Evolutionary conservation across 2,113 vertebrate species (phyloP).

Genomic region (Microcebus murinus): DNA sequence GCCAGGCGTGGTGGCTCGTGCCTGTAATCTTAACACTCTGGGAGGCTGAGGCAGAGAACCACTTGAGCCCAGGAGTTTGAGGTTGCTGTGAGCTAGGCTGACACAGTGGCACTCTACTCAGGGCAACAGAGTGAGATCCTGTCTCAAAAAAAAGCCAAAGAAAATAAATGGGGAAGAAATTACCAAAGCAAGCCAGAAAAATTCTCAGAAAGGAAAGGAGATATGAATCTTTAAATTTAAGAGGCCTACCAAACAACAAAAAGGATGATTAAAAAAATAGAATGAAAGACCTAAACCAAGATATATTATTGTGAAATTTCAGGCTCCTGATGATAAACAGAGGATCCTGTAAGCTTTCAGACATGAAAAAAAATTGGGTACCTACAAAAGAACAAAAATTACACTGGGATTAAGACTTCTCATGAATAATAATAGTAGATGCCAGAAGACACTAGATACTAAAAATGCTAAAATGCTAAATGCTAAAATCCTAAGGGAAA

Average conservation of each 20-base stretch:
- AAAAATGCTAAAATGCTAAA: background rate
- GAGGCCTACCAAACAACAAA: background rate
- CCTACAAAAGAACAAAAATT: background rate
- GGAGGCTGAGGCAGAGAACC: no score
- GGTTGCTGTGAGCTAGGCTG: no score
- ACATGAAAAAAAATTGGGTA: background rate
- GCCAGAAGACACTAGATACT: background rate
- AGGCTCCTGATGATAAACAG: background rate
- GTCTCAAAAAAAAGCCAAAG: background rate
- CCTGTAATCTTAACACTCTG: no score
- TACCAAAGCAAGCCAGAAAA: constrained; percentile 23
- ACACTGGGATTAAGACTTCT: background rate
- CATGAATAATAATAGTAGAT: background rate
- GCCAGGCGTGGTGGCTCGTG: no score
- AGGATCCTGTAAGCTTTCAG: background rate
- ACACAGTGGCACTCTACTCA: no score
- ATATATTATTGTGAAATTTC: background rate
- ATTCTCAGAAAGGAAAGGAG: background rate
- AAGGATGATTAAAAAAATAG: background rate
- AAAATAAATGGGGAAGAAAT: background rate
- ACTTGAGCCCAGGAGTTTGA: no score
- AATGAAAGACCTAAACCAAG: background rate
- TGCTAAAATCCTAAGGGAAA: background rate
- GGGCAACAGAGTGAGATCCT: no score
- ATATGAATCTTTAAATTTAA: background rate